These are phyloP conservation scores for Panurus biarmicus DNA, from an alignment of 2,113 vertebrate genomes.

Conservation along the genomic window DNA sequence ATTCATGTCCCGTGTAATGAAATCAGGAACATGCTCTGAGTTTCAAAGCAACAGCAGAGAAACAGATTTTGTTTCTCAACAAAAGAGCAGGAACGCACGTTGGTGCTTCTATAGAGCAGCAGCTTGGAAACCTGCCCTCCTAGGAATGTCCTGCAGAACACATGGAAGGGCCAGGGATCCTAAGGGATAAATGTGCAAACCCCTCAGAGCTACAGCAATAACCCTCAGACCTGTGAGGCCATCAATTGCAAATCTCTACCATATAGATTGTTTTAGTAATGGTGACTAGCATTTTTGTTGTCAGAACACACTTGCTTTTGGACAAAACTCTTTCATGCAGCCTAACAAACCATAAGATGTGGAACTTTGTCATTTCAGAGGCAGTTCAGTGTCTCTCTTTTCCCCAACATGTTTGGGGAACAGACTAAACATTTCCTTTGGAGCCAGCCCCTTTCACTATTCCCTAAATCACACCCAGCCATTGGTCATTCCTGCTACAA, in stretches of 20 bases:
- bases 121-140: not conserved
- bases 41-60: not conserved
- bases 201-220: not conserved
- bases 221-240: not conserved
- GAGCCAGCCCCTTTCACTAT: rapidly evolving
- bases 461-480: not conserved
- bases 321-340: not conserved
- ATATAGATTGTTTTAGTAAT: rapidly evolving
- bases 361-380: not conserved
- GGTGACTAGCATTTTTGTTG: too few species aligned
- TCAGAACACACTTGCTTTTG: not conserved
- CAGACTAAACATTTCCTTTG: not conserved
- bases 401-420: not conserved
- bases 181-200: not conserved
- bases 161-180: not conserved
- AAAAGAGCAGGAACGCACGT: not conserved
- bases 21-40: not conserved
- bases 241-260: not conserved
- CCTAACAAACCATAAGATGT: not conserved
- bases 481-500: not conserved
- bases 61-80: not conserved
- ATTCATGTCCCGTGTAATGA: not conserved
- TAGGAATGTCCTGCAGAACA: not conserved
- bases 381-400: not conserved
- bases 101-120: not conserved